Base-by-base conservation (phyloP, 2,888 invertebrate species). In the Syrista parreyssii region DNA sequence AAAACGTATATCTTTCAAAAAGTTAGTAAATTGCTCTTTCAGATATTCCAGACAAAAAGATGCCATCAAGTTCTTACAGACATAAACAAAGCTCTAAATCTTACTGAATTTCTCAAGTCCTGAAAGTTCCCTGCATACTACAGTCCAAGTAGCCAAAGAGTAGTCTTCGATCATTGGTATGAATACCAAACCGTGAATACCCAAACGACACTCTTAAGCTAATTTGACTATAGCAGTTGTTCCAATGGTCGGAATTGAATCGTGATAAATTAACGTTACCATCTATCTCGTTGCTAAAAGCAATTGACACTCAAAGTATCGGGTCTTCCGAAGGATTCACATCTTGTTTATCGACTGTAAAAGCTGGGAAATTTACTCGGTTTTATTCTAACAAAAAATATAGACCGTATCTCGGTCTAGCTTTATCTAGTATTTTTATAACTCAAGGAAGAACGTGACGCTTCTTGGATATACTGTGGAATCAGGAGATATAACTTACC, bases 401-500 rank as follows among this genome's bases (percentile, higher is more conserved):
- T 55, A 55, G 23, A 55, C 55, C 55, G 55, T 55, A 55, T 55
- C 55, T 9, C 55, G 55, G 23, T 55, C 23, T 23, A 55, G 23
- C 9, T 55, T 55, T 55, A 55, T 55, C 55, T 55, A 55, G 23
- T 9, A 23, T 55, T 55, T 55, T 55, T 55, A 55, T 55, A 23
- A 23, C 23, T 23, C 55, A 6, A 55, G 23, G 23, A 55, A 55
- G 23, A 23, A 55, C 55, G 23, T 55, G 23, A 55, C 55, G 55
- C 9, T 55, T 55, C 55, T 55, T 23, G 55, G 23, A 55, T 55
- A 23, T 55, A 55, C 23, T 55, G 23, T 55, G 23, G 55, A 55
- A 23, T 55, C 15, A 55, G 71, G 12, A 23, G 33, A 12, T 33
- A 71, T 33, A 30, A 84, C 87, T 88, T 86, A 92, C 93, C 93